Base-by-base conservation (phyloP, 2,113 vertebrate species). In the Sinocyclocheilus anophthalmus region DNA sequence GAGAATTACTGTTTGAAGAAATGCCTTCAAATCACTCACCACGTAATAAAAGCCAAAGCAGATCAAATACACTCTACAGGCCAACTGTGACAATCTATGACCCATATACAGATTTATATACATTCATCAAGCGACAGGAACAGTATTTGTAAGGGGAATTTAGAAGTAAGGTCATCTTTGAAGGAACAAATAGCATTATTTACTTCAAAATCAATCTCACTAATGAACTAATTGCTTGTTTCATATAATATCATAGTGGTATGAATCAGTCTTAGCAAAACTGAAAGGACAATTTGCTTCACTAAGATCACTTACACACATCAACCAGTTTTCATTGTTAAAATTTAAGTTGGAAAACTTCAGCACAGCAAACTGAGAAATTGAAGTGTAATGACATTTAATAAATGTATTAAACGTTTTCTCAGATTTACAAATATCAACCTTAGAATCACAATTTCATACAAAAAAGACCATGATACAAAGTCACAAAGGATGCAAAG, bases 381-480 rank as follows among this genome's bases (percentile, higher is more conserved):
- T 80, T 84, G 3, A 82, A 76, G 33, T 48, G 73, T n/a, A 84
- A 76, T 84, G 70, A 63, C 67, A 87, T 82, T 76, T 89, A 88
- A 86, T 88, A 37, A 83, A 81, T 42, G 78, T 78, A 69, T 69
- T 82, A 61, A 85, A 81, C 26, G 30, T 48, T 48, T 72, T 45
- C 30, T 63, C 67, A 81, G 75, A 59, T 75, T 80, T 84, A 88
- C 75, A 88, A 76, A 84, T 45, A 26, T 88, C 84, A 88, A 55
- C 85, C 13, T 73, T 24, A 70, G 53, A 76, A 86, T 70, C 65
- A 88, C 76, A 88, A 73, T 39, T 84, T 5, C 22, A 57, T 55
- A 72, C 42, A 50, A 82, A 88, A 86, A 57, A 86, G 75, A 83
- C 84, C 55, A 59, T 39, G 59, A 50, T 39, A 86, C 78, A 86